Conservation (phyloP, 2,113 vertebrate species). For the Psilopsiagon aurifrons region DNA sequence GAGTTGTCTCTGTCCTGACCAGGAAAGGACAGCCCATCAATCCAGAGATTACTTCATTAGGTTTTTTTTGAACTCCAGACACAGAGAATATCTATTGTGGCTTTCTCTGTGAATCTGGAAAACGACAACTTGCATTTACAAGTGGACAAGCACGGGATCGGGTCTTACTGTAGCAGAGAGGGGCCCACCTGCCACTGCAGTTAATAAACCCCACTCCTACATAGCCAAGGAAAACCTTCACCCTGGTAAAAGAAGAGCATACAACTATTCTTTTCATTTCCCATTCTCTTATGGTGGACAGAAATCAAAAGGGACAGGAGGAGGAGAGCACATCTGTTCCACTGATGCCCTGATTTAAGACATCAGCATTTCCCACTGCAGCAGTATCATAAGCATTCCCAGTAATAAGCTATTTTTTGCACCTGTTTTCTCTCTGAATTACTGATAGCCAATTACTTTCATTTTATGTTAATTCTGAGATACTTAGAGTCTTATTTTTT, state of each 20-base stretch:
- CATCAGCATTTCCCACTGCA: background rate
- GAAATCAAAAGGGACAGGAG: background rate
- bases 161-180: background rate
- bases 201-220: background rate
- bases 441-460: background rate
- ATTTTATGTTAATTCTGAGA: background rate
- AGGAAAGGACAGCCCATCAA: background rate
- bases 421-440: background rate
- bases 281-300: background rate
- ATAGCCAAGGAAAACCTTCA: background rate
- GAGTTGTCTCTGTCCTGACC: background rate
- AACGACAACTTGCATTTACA: background rate
- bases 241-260: background rate
- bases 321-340: background rate
- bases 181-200: background rate
- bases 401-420: background rate
- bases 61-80: background rate
- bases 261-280: background rate
- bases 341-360: background rate
- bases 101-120: background rate
- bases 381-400: background rate
- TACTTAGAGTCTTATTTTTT: background rate
- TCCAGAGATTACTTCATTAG: background rate
- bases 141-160: fast-evolving
- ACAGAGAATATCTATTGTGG: background rate